A percentile compares a stretch with the other conserved stretches of the same genome.
These are phyloP conservation scores for Numida meleagris DNA, from an alignment of 2,113 vertebrate genomes.

Conservation along the genomic window DNA sequence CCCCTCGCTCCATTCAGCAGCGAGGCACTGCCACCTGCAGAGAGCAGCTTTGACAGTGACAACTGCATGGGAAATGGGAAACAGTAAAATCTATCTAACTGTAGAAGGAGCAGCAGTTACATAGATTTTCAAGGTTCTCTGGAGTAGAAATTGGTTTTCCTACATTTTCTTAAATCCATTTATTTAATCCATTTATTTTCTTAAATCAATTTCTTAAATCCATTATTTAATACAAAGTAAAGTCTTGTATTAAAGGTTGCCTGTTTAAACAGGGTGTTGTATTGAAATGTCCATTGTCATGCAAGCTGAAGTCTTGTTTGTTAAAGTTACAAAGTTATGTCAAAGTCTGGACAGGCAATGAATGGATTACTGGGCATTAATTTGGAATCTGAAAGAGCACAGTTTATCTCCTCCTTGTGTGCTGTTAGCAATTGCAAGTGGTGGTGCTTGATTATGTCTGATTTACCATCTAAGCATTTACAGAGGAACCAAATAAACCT, in stretches of 20 bases:
- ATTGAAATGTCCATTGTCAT: neutral
- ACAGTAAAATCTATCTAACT: neutral
- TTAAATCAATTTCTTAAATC: neutral
- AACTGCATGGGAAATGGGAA: neutral
- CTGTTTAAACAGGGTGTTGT: neutral
- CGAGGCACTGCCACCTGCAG: constrained; percentile 51
- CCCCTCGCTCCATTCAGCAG: neutral
- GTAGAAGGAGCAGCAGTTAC: neutral
- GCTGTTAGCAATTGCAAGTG: neutral
- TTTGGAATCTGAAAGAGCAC: neutral
- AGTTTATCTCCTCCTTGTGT: neutral
- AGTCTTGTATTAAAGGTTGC: neutral
- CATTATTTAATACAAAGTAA: neutral
- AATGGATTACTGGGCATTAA: neutral
- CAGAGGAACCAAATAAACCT: neutral
- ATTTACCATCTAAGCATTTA: neutral
- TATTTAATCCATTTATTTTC: too few relatives aligned
- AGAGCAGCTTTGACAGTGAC: neutral
- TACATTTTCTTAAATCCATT: neutral
- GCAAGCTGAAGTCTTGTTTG: neutral
- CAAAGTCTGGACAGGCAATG: neutral
- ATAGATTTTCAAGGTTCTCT: neutral
- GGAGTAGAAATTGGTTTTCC: neutral
- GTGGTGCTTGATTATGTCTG: neutral
- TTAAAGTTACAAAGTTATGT: neutral